Evolutionary conservation across 2,113 vertebrate species (phyloP).

Genomic region (Grus americana): DNA sequence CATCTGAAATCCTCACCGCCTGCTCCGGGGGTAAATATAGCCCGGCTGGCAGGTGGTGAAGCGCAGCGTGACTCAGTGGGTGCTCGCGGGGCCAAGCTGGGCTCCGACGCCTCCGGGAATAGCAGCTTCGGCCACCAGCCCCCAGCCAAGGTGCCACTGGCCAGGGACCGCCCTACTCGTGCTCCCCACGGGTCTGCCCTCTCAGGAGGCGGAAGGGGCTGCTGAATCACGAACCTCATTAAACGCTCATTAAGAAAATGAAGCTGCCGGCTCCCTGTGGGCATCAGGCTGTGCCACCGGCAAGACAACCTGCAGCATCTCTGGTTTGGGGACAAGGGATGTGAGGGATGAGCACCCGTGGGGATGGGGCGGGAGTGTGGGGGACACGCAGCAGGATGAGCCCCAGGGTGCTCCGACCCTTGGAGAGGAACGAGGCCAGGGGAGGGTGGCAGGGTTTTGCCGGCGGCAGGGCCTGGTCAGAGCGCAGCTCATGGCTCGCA

Average conservation of each 20-base stretch:
- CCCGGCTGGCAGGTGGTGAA: background rate
- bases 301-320: background rate
- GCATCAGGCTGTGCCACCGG: background rate
- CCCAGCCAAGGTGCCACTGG: background rate
- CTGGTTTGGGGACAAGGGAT: background rate
- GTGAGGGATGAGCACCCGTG: fast-evolving
- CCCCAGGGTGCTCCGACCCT: fast-evolving
- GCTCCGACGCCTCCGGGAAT: background rate
- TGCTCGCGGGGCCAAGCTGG: background rate
- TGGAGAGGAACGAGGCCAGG: fast-evolving
- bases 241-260: slow-evolving; percentile 18
- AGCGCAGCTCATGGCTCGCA: fast-evolving
- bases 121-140: background rate
- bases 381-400: background rate
- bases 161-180: fast-evolving
- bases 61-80: background rate
- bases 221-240: slow-evolving; percentile 17
- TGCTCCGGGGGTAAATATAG: background rate
- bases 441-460: background rate
- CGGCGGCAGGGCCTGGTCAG: fast-evolving
- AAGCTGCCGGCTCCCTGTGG: background rate
- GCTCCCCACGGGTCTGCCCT: background rate
- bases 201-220: background rate
- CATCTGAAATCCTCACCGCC: background rate
- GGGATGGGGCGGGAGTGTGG: background rate